These are phyloP conservation scores for Sebastes trivittatus DNA, from an alignment of 2,797 vertebrate genomes.

Conservation along the genomic window DNA sequence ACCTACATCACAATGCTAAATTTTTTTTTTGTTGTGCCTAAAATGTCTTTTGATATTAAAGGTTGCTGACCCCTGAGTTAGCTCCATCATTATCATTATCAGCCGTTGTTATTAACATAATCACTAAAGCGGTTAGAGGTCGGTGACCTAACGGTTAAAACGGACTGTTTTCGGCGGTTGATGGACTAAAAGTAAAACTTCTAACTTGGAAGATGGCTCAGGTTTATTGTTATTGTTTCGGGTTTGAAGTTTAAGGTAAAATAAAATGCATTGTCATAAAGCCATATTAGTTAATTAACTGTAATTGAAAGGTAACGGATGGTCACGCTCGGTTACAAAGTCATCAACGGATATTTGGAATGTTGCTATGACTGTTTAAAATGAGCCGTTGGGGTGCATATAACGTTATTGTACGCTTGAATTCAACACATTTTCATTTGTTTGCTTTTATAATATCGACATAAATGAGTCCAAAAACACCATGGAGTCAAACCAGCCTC, in stretches of 20 bases:
- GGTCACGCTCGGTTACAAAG: too few species aligned
- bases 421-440: background rate
- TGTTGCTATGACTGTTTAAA: too few species aligned
- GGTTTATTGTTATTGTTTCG: background rate
- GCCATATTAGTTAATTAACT: background rate
- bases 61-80: fast-evolving
- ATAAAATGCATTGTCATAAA: background rate
- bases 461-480: fast-evolving
- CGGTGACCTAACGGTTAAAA: background rate
- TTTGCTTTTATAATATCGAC: background rate
- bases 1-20: too few species aligned
- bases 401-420: too few species aligned
- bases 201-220: background rate
- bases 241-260: background rate
- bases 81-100: background rate
- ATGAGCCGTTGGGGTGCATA: too few species aligned
- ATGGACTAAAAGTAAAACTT: background rate
- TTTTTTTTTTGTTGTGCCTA: fast-evolving
- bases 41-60: too few species aligned
- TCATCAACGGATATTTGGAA: too few species aligned
- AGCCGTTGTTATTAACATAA: background rate
- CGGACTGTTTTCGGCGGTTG: background rate
- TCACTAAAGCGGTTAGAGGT: background rate
- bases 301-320: too few species aligned
- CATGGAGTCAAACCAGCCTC: too few species aligned